These are phyloP conservation scores for Myopa testacea DNA, from an alignment of 2,888 invertebrate species.

Conservation along the genomic window DNA sequence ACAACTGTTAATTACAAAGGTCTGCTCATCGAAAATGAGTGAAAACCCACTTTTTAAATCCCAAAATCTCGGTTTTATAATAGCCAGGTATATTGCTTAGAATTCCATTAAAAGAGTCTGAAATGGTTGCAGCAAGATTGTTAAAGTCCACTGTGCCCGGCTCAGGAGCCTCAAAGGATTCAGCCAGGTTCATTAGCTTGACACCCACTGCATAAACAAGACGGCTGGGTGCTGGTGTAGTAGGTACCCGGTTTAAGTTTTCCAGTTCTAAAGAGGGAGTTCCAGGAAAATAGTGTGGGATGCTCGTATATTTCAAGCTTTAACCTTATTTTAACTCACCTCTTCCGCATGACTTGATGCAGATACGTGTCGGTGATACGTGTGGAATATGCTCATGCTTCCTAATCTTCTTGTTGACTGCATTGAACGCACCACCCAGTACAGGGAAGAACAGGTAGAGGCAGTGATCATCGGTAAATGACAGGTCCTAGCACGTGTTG, in stretches of 20 bases:
- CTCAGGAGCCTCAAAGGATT: slow-evolving; percentile 81
- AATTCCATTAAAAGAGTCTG: slow-evolving; percentile 74
- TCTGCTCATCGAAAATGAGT: not conserved
- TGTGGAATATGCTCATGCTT: slow-evolving; percentile 82
- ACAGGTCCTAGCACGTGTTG: slow-evolving; percentile 73
- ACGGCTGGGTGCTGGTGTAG: slow-evolving; percentile 75
- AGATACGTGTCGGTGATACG: slow-evolving; percentile 80
- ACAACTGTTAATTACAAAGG: not conserved
- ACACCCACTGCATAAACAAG: slow-evolving; percentile 79
- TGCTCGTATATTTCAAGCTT: not conserved
- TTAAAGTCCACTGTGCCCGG: slow-evolving; percentile 80
- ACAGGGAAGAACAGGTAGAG: slow-evolving; percentile 89
- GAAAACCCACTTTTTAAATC: slow-evolving; percentile 77
- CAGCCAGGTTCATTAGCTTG: slow-evolving; percentile 80
- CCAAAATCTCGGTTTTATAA: slow-evolving; percentile 76
- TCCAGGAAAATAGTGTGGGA: not conserved
- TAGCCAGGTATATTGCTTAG: slow-evolving; percentile 78
- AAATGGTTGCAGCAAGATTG: slow-evolving; percentile 75
- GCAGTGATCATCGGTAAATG: slow-evolving; percentile 85
- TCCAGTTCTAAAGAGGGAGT: slow-evolving; percentile 56
- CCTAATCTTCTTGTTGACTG: slow-evolving; percentile 85
- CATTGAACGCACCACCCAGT: slow-evolving; percentile 84
- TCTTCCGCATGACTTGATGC: slow-evolving; percentile 84
- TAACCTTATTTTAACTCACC: slow-evolving; percentile 66
- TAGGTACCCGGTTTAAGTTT: slow-evolving; percentile 67